Conservation (phyloP, 2,888 invertebrate species). For the Chironomus tentans region DNA sequence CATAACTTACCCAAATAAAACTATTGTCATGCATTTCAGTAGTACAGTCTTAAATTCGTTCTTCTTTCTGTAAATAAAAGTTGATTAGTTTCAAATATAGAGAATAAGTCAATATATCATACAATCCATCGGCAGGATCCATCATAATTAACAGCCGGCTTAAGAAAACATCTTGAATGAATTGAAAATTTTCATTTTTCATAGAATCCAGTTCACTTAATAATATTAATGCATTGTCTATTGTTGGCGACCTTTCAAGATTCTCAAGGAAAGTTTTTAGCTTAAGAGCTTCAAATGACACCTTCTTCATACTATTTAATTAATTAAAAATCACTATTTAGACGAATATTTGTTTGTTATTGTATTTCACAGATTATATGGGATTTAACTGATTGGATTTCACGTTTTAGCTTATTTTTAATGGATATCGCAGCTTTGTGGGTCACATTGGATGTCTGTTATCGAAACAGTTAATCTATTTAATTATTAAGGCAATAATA, state of each 20-base stretch:
- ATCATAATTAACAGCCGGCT: background rate
- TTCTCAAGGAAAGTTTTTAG: background rate
- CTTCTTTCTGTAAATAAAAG: conserved; percentile 31
- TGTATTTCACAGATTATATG: too few relatives aligned
- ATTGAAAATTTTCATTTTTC: conserved; percentile 1
- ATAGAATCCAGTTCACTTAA: background rate
- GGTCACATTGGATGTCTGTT: too few relatives aligned
- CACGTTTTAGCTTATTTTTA: too few relatives aligned
- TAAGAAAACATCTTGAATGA: conserved; percentile 1
- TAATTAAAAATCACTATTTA: too few relatives aligned
- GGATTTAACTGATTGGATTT: too few relatives aligned
- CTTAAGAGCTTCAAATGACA: background rate
- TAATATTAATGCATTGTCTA: background rate
- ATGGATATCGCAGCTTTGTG: too few relatives aligned
- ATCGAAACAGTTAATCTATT: too few relatives aligned
- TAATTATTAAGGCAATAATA: too few relatives aligned
- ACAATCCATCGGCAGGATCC: background rate
- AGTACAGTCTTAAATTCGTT: conserved; percentile 37
- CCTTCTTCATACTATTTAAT: too few relatives aligned
- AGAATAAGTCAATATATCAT: background rate
- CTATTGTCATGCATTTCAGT: conserved; percentile 35
- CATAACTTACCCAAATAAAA: conserved; percentile 29
- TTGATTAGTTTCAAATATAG: background rate
- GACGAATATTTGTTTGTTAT: too few relatives aligned
- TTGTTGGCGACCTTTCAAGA: background rate